Conservation (phyloP, 2,888 invertebrate genomes). For the Tuta absoluta region DNA sequence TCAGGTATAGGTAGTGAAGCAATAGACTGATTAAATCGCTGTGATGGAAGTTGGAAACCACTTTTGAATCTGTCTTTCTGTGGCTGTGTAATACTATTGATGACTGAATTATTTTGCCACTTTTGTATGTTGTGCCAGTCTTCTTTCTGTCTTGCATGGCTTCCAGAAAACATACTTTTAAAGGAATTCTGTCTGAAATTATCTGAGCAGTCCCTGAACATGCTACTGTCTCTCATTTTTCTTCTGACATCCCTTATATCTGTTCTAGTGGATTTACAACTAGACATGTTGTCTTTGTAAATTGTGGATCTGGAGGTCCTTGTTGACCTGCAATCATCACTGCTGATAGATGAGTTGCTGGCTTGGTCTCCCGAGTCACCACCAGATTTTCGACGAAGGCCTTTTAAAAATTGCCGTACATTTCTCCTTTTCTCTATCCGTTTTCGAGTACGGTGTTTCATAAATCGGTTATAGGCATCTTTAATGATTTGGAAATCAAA, state of each 20-base stretch:
- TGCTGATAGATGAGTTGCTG: constrained; percentile 65
- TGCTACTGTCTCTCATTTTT: constrained; percentile 44
- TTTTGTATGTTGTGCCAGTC: constrained; percentile 31
- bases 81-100: constrained; percentile 32
- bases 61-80: constrained; percentile 59
- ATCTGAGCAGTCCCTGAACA: constrained; percentile 49
- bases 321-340: constrained; percentile 59
- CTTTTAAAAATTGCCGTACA: constrained; percentile 47
- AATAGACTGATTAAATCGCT: constrained; percentile 52
- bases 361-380: constrained; percentile 64
- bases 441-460: constrained; percentile 47
- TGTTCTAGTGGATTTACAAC: constrained; percentile 48
- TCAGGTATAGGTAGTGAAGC: constrained; percentile 29
- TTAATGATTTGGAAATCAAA: constrained; percentile 56
- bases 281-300: constrained; percentile 45
- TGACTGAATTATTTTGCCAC: constrained; percentile 22
- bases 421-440: constrained; percentile 58
- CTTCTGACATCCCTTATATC: constrained; percentile 43
- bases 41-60: constrained; percentile 56
- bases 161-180: constrained; percentile 43
- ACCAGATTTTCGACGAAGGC: constrained; percentile 47
- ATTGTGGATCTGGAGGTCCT: constrained; percentile 49
- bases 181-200: constrained; percentile 48
- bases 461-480: constrained; percentile 52
- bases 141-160: constrained; percentile 29